Conservation (phyloP, 2,113 vertebrate species). For the Python bivittatus region DNA sequence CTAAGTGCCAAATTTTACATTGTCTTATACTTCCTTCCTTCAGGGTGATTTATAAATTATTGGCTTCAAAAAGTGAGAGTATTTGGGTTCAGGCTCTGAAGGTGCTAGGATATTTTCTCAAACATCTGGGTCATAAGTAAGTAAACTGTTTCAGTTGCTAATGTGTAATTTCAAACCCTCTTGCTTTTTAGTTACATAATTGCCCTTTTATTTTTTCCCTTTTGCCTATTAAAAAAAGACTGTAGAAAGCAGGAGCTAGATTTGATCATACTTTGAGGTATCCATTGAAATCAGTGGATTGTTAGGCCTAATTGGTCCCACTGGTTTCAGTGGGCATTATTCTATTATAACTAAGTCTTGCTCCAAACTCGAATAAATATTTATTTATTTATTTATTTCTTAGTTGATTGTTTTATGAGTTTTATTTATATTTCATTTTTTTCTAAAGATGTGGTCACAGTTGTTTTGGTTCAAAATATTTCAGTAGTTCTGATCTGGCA, state of each 20-base stretch:
- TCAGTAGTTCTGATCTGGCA: neutral
- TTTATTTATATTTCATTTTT: neutral
- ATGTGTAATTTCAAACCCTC: neutral
- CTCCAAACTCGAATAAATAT: neutral
- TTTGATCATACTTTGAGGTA: neutral
- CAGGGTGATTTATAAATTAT: conserved; percentile 95
- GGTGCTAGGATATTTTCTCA: conserved; percentile 95
- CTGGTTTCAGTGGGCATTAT: neutral
- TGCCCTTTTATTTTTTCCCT: neutral
- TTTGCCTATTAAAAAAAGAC: neutral
- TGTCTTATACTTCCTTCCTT: conserved; percentile 24
- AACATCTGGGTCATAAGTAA: conserved; percentile 98
- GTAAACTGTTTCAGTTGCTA: conserved; percentile 57
- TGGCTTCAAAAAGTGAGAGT: conserved; percentile 95
- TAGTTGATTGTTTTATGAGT: neutral
- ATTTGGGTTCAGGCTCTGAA: conserved; percentile 97
- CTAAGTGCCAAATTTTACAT: neutral
- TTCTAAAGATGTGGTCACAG: neutral
- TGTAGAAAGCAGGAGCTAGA: neutral
- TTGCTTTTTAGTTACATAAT: neutral
- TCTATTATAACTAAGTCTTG: neutral
- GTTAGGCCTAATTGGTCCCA: neutral
- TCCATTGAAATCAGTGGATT: neutral
- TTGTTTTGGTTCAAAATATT: neutral
- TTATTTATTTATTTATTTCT: neutral